Base-by-base conservation (phyloP, 2,113 vertebrate genomes). In the Speoplatyrhinus poulsoni region DNA sequence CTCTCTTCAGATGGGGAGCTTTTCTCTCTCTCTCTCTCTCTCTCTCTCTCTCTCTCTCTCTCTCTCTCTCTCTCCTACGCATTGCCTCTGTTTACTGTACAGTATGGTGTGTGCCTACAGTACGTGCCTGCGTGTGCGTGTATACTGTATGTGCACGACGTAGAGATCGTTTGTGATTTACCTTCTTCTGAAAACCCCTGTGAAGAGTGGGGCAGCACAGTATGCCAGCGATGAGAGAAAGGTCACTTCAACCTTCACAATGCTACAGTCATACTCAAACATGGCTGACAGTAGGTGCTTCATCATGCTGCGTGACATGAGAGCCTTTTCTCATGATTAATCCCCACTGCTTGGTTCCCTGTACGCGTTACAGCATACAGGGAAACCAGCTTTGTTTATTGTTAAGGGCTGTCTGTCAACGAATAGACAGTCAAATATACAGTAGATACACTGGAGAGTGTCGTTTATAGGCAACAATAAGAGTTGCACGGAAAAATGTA, bases 211-310 rank as follows among this genome's bases (percentile, higher is more conserved):
- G 76, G 65, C 80, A 74, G 72, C 68, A 1, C 53, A 62, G 65
- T 69, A 47, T 68, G 70, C 12, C 6, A 69, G 75, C 80, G 81
- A 83, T 58, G 85, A 73, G 76, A 57, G 73, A 85, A 82, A 90
- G 88, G 88, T 90, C 90, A 89, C 69, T 76, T 85, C 85, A 83
- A 89, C 88, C 88, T 89, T 87, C 82, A 81, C 80, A 60, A 52
- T 66, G 81, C 84, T 83, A 77, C 73, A 67, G 83, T 75, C 84
- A 86, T 85, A 90, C 85, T 77, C 79, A 82, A 89, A 89, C 84
- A 82, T 80, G 79, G 73, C 83, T 82, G 89, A 82, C 81, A 81
- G 82, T 70, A 73, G 85, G 87, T 89, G 87, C 87, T 91, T 89
- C 85, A 85, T 90, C 87, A 89, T 72, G 75, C 89, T 86, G 78